A percentile compares a stretch with the other conserved stretches of the same genome.
phyloP scores from a whole-genome alignment of 2,888 invertebrate species.

The Drosophila multiciliata region DNA sequence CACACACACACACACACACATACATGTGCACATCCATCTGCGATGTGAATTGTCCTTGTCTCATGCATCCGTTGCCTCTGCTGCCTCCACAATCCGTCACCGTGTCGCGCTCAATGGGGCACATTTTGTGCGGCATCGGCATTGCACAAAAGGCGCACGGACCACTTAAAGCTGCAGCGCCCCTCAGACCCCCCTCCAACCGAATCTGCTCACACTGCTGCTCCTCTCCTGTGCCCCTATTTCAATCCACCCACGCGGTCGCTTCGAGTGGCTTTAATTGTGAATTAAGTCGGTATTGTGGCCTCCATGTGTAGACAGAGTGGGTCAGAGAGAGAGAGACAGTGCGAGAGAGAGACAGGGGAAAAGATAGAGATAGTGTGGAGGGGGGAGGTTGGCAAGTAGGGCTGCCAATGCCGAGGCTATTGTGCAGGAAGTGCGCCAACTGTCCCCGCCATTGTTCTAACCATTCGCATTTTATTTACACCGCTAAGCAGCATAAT shows the following conservation, averaged over 20 bases:
- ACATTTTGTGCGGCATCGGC: slow-evolving; percentile 55
- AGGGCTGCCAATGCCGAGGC: slow-evolving; percentile 73
- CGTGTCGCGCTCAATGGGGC: slow-evolving; percentile 53
- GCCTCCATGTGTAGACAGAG: slow-evolving; percentile 58
- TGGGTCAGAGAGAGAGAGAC: slow-evolving; percentile 1
- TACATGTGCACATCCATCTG: slow-evolving; percentile 2
- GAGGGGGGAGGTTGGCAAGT: slow-evolving; percentile 21
- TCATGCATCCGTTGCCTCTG: slow-evolving; percentile 30
- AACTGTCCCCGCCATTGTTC: slow-evolving; percentile 53
- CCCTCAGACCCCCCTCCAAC: not conserved
- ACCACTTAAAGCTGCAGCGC: slow-evolving; percentile 63
- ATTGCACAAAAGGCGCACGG: slow-evolving; percentile 67
- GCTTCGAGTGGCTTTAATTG: slow-evolving; percentile 83
- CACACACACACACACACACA: not conserved
- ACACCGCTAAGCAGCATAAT: slow-evolving; percentile 73
- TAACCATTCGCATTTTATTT: slow-evolving; percentile 62
- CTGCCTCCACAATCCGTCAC: slow-evolving; percentile 35
- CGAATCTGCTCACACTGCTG: not conserved
- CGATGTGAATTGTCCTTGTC: slow-evolving; percentile 53
- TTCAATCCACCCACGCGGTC: slow-evolving; percentile 40
- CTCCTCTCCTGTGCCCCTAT: not conserved
- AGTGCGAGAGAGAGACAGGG: not conserved
- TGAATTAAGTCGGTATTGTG: slow-evolving; percentile 84
- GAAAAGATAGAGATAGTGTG: not conserved
- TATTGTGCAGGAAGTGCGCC: slow-evolving; percentile 65